Evolutionary conservation across 2,797 vertebrate genomes (phyloP).

Genomic region (Anguilla marmorata): DNA sequence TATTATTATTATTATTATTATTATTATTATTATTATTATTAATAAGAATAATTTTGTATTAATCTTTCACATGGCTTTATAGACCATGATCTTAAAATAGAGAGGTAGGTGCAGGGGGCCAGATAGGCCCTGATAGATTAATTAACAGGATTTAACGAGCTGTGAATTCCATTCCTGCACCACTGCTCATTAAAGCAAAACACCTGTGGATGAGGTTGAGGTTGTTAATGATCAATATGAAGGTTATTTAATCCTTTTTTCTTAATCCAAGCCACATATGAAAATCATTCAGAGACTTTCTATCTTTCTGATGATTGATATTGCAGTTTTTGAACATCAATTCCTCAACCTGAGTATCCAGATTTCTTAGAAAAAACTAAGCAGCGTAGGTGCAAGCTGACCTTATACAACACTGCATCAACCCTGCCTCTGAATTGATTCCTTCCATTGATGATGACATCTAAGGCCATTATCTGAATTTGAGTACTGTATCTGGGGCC

Average conservation of each 20-base stretch:
- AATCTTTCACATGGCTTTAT: neutral
- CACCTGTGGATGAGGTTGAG: neutral
- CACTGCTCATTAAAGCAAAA: neutral
- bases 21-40: no score
- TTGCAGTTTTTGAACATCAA: neutral
- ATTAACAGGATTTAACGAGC: conserved; percentile 1
- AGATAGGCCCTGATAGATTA: neutral
- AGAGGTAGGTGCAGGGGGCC: neutral
- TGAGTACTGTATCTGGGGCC: neutral
- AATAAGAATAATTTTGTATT: neutral
- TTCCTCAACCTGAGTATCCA: neutral
- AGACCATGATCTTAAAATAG: neutral
- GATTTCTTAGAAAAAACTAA: neutral
- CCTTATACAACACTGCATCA: neutral
- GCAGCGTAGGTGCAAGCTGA: neutral
- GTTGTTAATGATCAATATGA: neutral
- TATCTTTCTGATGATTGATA: neutral
- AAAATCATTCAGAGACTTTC: neutral
- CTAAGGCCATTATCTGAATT: neutral
- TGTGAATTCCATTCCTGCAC: neutral
- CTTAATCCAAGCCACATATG: neutral
- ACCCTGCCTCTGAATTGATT: neutral
- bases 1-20: no score
- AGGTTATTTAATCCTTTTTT: neutral
- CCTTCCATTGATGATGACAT: neutral